Percentiles rank a stretch among this genome's conserved stretches.
phyloP scores from a whole-genome alignment of 2,797 vertebrate species.

The Scyliorhinus canicula region DNA sequence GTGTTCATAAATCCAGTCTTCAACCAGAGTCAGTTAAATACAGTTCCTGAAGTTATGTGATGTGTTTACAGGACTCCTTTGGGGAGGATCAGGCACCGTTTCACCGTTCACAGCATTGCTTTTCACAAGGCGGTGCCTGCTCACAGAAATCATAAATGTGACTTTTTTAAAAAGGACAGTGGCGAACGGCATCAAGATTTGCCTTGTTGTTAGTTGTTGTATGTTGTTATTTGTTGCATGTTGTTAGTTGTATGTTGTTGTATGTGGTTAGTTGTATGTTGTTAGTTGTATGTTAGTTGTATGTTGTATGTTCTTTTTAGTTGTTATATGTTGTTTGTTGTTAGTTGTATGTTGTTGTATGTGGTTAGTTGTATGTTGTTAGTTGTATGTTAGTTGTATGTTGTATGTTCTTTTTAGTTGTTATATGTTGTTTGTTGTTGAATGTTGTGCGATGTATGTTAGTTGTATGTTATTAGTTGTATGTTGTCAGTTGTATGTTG shows the following conservation, averaged over 20 bases:
- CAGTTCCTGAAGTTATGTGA: constrained; percentile 48
- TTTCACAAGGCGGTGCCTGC: constrained; percentile 42
- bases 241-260: neutral
- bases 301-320: too few relatives aligned
- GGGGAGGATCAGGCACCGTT: constrained; percentile 44
- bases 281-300: too few relatives aligned
- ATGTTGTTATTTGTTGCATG: too few relatives aligned
- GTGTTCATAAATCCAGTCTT: constrained; percentile 46
- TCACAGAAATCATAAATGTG: constrained; percentile 43
- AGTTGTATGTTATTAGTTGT: too few relatives aligned
- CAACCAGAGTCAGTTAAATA: constrained; percentile 49
- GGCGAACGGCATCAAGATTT: neutral
- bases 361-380: neutral
- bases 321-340: too few relatives aligned
- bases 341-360: too few relatives aligned
- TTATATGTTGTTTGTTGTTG: too few relatives aligned
- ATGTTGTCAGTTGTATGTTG: too few relatives aligned
- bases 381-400: too few relatives aligned
- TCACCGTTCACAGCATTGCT: constrained; percentile 44
- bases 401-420: too few relatives aligned
- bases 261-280: neutral
- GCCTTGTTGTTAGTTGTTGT: neutral
- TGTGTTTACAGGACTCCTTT: constrained; percentile 50
- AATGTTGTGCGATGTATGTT: too few relatives aligned
- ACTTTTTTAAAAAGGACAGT: neutral